Evolutionary conservation across 2,888 invertebrate genomes (phyloP), one percentile per base, ranked within the genome.

Genomic region (Allophyes oxyacanthae): DNA sequence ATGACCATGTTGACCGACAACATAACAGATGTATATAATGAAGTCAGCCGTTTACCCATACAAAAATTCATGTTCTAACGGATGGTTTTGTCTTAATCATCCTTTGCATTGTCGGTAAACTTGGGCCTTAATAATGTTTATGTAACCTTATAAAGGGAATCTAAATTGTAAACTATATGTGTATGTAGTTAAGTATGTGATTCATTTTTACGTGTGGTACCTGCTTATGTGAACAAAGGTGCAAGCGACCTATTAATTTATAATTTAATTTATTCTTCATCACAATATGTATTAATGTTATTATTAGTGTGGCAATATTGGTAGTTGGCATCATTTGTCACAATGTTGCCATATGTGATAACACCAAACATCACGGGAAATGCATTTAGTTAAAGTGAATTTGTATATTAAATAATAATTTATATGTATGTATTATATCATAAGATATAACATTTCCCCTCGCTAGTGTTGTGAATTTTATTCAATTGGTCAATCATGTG

Each of bases 391-490:
- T 58, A 9, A 43, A 50, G 44, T 48, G 14, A 33, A 42, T 42
- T n/a, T 59, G 25, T 36, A 25, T 37, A 55, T 26, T 44, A 42
- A 50, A 43, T 45, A 43, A 41, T 8, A 37, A 44, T 63, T 32
- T 41, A 57, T 43, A 37, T 10, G 25, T 28, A 14, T 11, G 25
- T 28, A 14, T 11, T 43, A 25, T 9, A 43, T 54, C 2, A 32
- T 11, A 38, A 49, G 26, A 46, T 26, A 34, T 14, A 13, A 28
- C 11, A 30, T 44, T 66, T 55, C 26, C 37, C 46, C 37, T 50
- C 20, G 9, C 44, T 71, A 40, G 45, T 68, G 65, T 73, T 73
- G 59, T 73, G 64, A 72, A 54, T 37, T 46, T 61, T 50, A 58
- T 57, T 64, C 45, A 43, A 51, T 60, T 52, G 51, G 41, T 54